Percentiles rank a stretch among this genome's conserved stretches.
Conservation (phyloP, 2,113 vertebrate species). For the Dipodomys merriami region DNA sequence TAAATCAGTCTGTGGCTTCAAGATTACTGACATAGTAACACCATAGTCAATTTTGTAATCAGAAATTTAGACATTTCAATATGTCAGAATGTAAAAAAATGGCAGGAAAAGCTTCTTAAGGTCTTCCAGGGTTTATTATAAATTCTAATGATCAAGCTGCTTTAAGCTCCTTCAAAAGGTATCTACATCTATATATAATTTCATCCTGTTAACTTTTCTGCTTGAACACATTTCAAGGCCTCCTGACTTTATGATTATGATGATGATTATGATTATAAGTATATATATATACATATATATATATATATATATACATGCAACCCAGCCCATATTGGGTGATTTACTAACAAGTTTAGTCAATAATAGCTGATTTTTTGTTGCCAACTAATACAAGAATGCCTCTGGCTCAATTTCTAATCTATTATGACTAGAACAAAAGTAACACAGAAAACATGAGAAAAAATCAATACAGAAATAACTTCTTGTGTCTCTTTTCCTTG, state of each 20-base stretch:
- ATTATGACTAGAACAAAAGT: neutral
- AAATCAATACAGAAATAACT: neutral
- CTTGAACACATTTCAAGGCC: neutral
- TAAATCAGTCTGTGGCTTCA: neutral
- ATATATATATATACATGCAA: too few relatives aligned
- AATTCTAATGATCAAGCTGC: neutral
- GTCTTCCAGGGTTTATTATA: neutral
- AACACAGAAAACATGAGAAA: neutral
- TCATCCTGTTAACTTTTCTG: neutral
- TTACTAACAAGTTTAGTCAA: too few relatives aligned
- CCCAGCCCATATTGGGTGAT: too few relatives aligned
- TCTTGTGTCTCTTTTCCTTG: neutral
- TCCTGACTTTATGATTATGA: neutral
- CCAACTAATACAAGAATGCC: neutral
- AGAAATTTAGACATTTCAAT: neutral
- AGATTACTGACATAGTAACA: neutral
- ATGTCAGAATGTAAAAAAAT: constrained; percentile 18
- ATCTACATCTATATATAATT: neutral
- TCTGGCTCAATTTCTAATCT: neutral
- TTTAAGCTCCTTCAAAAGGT: neutral
- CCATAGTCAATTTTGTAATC: neutral
- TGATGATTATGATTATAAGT: too few relatives aligned
- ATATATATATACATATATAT: too few relatives aligned
- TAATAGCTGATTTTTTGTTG: neutral
- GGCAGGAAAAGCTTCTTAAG: neutral